A percentile compares a stretch with the other conserved stretches of the same genome.
Evolutionary conservation across 2,888 invertebrate species (phyloP).

Genomic region (Idaea dimidiata): DNA sequence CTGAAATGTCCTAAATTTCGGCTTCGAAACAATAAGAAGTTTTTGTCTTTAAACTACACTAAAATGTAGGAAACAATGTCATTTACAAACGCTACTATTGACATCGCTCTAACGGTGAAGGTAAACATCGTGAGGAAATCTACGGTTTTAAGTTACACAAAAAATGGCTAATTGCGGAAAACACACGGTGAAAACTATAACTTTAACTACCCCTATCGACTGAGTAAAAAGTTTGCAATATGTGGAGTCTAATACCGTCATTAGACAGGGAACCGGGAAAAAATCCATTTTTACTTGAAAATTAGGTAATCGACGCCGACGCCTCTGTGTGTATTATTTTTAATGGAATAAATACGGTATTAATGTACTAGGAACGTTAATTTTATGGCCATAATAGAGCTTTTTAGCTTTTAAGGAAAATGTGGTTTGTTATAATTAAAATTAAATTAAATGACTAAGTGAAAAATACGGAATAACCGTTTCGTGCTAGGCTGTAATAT

Average conservation of each 20-base stretch:
- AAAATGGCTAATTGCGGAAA: too few species aligned
- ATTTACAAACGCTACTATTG: too few species aligned
- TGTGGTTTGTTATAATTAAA: neutral
- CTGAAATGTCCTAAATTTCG: too few species aligned
- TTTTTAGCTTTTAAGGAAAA: neutral
- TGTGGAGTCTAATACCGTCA: constrained; percentile 26
- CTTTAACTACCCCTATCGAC: neutral
- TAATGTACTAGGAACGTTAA: neutral
- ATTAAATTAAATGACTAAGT: neutral
- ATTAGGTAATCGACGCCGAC: constrained; percentile 65
- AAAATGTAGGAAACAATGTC: too few species aligned
- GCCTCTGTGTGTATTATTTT: neutral
- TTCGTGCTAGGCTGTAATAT: too few species aligned
- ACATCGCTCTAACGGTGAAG: too few species aligned
- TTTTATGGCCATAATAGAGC: neutral
- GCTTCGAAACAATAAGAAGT: too few species aligned
- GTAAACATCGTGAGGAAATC: too few species aligned
- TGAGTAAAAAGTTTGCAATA: neutral
- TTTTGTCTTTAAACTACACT: too few species aligned
- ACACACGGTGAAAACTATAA: too few species aligned
- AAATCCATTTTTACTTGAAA: constrained; percentile 55
- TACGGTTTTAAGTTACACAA: too few species aligned
- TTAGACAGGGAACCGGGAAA: constrained; percentile 35
- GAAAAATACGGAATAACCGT: too few species aligned
- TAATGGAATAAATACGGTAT: neutral